Evolutionary conservation across 2,888 invertebrate species (phyloP).

Genomic region (Pegoplata infirma): DNA sequence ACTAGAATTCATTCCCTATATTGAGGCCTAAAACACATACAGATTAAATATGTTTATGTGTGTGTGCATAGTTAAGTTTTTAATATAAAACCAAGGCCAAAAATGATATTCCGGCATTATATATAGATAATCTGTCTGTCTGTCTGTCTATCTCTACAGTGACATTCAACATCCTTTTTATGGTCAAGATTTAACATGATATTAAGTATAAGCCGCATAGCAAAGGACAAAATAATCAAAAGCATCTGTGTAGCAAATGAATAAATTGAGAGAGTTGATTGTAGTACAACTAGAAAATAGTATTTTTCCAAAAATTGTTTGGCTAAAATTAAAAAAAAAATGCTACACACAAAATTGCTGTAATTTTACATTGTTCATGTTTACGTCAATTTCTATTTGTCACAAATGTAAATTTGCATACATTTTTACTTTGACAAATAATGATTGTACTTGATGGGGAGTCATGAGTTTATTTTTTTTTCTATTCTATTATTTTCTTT

Average conservation of each 20-base stretch:
- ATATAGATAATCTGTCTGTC: neutral
- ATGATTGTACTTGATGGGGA: neutral
- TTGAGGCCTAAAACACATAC: too few relatives aligned
- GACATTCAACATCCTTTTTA: conserved; percentile 18
- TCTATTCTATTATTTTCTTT: too few relatives aligned
- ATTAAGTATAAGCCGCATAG: neutral
- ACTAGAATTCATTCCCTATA: too few relatives aligned
- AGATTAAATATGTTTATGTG: too few relatives aligned
- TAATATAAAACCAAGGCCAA: conserved; percentile 15
- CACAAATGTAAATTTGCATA: neutral
- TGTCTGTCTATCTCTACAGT: neutral
- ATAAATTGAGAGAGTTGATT: too few relatives aligned
- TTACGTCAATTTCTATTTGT: neutral
- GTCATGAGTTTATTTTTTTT: conserved; percentile 20
- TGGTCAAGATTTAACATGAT: conserved; percentile 12
- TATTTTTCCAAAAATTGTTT: too few relatives aligned
- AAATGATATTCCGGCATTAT: neutral
- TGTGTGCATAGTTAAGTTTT: neutral
- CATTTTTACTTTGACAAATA: neutral
- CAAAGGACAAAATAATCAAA: neutral
- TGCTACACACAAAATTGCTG: too few relatives aligned
- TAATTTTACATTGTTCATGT: neutral
- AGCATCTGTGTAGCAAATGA: too few relatives aligned
- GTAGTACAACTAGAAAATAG: too few relatives aligned
- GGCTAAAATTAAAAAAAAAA: too few relatives aligned